These are phyloP conservation scores for Octodon degus DNA, from an alignment of 2,113 vertebrate species.

Conservation along the genomic window DNA sequence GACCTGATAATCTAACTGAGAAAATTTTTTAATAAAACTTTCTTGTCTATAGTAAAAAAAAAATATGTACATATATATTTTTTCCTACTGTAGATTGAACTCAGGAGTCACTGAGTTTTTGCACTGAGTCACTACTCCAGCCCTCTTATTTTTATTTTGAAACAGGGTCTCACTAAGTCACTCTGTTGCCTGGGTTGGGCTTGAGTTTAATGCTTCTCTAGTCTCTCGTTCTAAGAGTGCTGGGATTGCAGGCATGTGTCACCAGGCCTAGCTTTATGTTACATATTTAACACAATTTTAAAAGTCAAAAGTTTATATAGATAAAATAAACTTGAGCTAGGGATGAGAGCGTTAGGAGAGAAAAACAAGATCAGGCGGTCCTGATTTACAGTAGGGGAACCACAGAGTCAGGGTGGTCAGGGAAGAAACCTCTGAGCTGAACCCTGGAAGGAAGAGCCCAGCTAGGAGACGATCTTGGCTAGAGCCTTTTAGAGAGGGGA, in stretches of 20 bases:
- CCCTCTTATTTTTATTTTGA: background rate
- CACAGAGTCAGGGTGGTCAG: background rate
- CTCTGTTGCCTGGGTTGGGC: no score
- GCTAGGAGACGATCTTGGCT: background rate
- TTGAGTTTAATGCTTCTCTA: background rate
- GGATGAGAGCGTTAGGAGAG: slow-evolving; percentile 19
- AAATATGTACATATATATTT: no score
- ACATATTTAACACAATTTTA: background rate
- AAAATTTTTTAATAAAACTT: background rate
- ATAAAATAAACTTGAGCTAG: slow-evolving; percentile 18
- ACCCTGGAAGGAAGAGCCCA: background rate
- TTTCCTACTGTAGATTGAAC: background rate
- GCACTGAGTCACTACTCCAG: background rate
- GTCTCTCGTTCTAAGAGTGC: background rate
- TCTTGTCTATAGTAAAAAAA: background rate
- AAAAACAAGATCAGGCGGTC: background rate
- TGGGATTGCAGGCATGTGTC: background rate
- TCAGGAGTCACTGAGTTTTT: background rate
- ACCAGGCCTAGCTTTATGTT: background rate
- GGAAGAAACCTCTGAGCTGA: slow-evolving; percentile 21
- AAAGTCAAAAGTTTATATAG: background rate
- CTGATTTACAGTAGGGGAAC: background rate
- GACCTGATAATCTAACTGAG: background rate
- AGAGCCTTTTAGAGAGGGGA: background rate
- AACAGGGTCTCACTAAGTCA: background rate